Base-by-base conservation (phyloP, 2,888 invertebrate species). In the Hypercompe scribonia region DNA sequence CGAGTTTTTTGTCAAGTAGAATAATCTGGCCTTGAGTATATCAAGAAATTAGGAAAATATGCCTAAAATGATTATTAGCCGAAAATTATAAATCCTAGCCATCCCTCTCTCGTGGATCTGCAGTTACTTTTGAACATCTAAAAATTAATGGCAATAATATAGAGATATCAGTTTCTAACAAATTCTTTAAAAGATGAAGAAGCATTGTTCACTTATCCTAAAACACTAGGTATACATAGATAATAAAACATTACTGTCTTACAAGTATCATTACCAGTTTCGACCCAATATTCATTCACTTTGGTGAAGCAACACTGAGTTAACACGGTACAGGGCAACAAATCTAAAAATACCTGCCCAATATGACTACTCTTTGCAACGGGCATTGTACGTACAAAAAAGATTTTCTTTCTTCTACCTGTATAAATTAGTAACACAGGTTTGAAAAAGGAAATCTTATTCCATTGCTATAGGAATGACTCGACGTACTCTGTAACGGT, bases 281-380 rank as follows among this genome's bases (percentile, higher is more conserved):
- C 77, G 68, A 84, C 81, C 81, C 73, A 78, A 78, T 85, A 77
- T 78, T 72, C 81, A 84, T 82, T 83, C 82, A 85, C 81, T 69
- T 84, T 83, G 87, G 84, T 87, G 85, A 87, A 88, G 88, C 88
- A 88, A 90, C 90, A 90, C 85, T 85, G 87, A 91, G 87, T 83
- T 86, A 89, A 87, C 86, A 86, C 85, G 85, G 79, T 84, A 84
- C 75, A 84, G 82, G 83, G 78, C 79, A 77, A 81, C 84, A 61
- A 31, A 61, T 31, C 84, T 86, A 82, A 86, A 86, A 84, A 86
- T 79, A 81, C 65, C 66, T 89, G 81, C 86, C 83, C 82, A 74
- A 36, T 72, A 75, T 73, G 69, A 71, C 66, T 76, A 74, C 63
- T 31, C 3, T 33, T 15, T 54, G 66, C 58, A 58, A 66, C 0